Percentiles rank a stretch among this genome's conserved stretches.
Evolutionary conservation across 2,888 invertebrate species (phyloP).

Genomic region (Pristionchus arcanus): DNA sequence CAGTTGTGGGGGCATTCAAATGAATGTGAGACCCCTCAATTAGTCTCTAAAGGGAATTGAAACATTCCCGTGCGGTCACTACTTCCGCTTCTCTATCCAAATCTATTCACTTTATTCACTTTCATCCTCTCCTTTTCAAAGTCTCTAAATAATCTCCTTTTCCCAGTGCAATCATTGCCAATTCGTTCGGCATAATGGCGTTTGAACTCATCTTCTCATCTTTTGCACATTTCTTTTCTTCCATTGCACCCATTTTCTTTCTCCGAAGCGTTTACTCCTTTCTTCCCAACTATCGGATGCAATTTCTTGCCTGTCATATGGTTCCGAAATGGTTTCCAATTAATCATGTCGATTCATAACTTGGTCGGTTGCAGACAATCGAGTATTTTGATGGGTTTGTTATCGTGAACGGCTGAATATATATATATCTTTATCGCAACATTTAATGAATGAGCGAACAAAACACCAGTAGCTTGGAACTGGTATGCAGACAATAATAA

Average conservation of each 20-base stretch:
- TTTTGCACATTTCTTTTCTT: neutral
- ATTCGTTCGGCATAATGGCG: neutral
- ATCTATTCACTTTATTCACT: neutral
- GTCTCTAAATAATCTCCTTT: neutral
- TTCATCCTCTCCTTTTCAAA: neutral
- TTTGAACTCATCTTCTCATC: slow-evolving; percentile 17
- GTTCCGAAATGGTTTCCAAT: too few species aligned
- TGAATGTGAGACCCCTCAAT: slow-evolving; percentile 18
- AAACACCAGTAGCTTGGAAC: too few species aligned
- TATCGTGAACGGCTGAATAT: too few species aligned
- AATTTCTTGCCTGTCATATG: too few species aligned
- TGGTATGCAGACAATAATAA: too few species aligned
- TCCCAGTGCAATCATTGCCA: neutral
- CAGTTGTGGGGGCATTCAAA: neutral
- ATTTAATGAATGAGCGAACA: too few species aligned
- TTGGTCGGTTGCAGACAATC: too few species aligned
- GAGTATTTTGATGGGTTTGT: too few species aligned
- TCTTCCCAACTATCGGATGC: too few species aligned
- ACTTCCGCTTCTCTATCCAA: neutral
- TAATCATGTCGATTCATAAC: too few species aligned
- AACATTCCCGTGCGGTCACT: slow-evolving; percentile 16
- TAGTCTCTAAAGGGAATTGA: slow-evolving; percentile 20
- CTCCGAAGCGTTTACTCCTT: too few species aligned
- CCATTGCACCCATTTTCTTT: neutral
- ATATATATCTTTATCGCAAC: too few species aligned